Conservation (phyloP, 1,140 invertebrate species). For the Drosophila fuyamai region DNA sequence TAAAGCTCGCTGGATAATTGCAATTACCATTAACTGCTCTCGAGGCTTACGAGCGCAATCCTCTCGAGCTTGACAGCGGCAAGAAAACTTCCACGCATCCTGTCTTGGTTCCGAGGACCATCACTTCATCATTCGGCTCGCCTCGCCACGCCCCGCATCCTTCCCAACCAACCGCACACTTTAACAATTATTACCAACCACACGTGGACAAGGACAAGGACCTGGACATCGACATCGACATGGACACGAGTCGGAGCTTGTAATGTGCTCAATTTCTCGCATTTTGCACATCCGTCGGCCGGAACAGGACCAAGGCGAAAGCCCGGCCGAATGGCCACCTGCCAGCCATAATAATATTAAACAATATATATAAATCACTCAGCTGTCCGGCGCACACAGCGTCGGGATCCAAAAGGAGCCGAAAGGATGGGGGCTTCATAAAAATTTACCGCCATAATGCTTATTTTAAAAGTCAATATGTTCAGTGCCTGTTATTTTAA, state of each 20-base stretch:
- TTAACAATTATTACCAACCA: conserved; percentile 80
- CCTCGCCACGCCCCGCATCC: conserved; percentile 25
- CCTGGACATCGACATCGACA: conserved; percentile 22
- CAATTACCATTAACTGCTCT: conserved; percentile 45
- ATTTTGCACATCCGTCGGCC: conserved; percentile 71
- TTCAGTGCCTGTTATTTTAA: conserved; percentile 80
- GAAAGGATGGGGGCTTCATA: conserved; percentile 59
- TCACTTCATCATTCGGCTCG: conserved; percentile 58
- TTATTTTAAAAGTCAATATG: conserved; percentile 83
- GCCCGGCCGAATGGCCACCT: conserved; percentile 53
- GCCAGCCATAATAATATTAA: conserved; percentile 81
- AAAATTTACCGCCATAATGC: conserved; percentile 80
- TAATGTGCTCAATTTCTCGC: conserved; percentile 81
- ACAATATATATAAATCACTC: conserved; percentile 82
- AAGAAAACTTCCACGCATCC: conserved; percentile 20
- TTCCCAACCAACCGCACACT: conserved; percentile 55
- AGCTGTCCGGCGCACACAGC: conserved; percentile 67
- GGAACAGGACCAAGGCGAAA: conserved; percentile 45
- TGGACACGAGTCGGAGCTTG: conserved; percentile 34
- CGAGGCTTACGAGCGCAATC: conserved; percentile 28
- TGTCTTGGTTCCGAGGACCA: conserved; percentile 11
- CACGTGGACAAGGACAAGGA: conserved; percentile 55
- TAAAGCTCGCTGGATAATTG: conserved; percentile 38
- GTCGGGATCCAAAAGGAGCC: not conserved
- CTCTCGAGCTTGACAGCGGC: conserved; percentile 34